Conservation (phyloP, 2,797 vertebrate species). For the Choloepus didactylus region DNA sequence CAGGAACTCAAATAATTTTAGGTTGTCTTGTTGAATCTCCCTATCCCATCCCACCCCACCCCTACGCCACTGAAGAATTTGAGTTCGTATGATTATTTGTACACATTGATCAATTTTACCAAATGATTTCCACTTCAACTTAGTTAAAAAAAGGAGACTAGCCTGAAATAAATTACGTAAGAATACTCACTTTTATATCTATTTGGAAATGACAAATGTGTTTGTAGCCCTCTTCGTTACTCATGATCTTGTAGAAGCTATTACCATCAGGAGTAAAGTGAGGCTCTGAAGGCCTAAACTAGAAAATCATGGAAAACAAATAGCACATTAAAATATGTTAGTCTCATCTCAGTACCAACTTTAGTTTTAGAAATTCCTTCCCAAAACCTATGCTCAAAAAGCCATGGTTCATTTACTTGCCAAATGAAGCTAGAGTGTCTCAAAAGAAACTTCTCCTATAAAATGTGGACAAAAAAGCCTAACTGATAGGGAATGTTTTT, state of each 20-base stretch:
- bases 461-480: conserved; percentile 18
- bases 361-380: conserved; percentile 41
- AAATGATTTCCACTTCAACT: conserved; percentile 1
- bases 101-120: background rate
- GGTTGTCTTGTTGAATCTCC: background rate
- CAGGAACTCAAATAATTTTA: conserved; percentile 19
- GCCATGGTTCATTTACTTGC: conserved; percentile 31
- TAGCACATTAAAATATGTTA: background rate
- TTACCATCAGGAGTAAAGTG: conserved; percentile 92
- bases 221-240: conserved; percentile 92
- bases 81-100: background rate
- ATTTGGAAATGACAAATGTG: conserved; percentile 92
- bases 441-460: conserved; percentile 16
- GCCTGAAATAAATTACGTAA: background rate
- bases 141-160: conserved; percentile 35
- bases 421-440: conserved; percentile 30
- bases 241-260: conserved; percentile 96
- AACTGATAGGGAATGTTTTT: background rate
- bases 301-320: conserved; percentile 73
- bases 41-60: background rate
- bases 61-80: background rate
- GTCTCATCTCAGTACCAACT: background rate
- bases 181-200: conserved; percentile 65
- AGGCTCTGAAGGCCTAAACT: conserved; percentile 94
- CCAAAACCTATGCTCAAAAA: conserved; percentile 39